These are phyloP conservation scores for Drosophila santomea DNA, from an alignment of 1,140 invertebrate species.

Conservation along the genomic window DNA sequence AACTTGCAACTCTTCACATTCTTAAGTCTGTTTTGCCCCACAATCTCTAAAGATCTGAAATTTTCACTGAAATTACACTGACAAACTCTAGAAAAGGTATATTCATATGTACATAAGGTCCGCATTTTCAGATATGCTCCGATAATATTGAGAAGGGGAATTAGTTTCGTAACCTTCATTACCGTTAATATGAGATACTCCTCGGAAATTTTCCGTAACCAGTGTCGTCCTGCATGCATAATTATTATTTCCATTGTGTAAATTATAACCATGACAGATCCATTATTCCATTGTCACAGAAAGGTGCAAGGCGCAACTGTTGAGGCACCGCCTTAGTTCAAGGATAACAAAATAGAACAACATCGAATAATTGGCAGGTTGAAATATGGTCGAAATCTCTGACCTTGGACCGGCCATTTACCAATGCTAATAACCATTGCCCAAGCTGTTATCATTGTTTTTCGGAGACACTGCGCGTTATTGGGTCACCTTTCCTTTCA, in stretches of 20 bases:
- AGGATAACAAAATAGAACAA: conserved; percentile 7
- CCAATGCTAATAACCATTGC: not conserved
- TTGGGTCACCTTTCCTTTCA: conserved; percentile 66
- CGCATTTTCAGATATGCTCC: not conserved
- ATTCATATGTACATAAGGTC: not conserved
- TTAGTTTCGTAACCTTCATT: not conserved
- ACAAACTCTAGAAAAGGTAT: not conserved
- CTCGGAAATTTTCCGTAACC: not conserved
- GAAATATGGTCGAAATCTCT: conserved; percentile 24
- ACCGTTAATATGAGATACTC: too few species aligned
- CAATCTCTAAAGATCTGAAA: not conserved
- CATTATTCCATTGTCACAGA: conserved; percentile 1
- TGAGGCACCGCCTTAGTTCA: conserved; percentile 10
- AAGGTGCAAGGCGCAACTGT: conserved; percentile 9
- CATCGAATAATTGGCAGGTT: conserved; percentile 34
- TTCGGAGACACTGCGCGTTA: conserved; percentile 50
- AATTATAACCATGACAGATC: conserved; percentile 33
- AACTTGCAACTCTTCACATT: too few species aligned
- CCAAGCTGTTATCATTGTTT: conserved; percentile 30
- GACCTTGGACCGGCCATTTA: conserved; percentile 52
- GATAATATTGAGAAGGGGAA: not conserved
- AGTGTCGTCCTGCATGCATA: not conserved
- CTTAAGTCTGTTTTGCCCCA: not conserved
- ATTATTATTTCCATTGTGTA: conserved; percentile 17
- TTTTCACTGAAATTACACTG: not conserved